Percentiles rank a stretch among this genome's conserved stretches.
Conservation (phyloP, 2,113 vertebrate species). For the Ailurus styani region DNA sequence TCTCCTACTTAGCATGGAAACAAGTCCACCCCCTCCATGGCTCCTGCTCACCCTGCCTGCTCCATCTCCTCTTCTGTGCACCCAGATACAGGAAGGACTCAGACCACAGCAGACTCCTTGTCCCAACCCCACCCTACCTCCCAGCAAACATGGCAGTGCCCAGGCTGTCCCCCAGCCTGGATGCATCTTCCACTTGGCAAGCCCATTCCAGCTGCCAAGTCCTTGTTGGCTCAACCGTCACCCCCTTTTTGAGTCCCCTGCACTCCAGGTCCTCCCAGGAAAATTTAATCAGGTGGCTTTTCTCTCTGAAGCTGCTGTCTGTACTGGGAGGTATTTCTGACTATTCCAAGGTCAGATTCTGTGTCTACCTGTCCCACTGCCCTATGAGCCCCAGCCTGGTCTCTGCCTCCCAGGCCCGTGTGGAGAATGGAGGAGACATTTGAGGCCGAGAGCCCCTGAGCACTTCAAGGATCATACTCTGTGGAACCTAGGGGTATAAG, state of each 20-base stretch:
- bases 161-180: neutral
- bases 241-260: neutral
- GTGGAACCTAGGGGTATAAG: neutral
- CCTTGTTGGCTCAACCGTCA: neutral
- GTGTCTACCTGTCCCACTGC: neutral
- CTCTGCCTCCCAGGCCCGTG: neutral
- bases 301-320: neutral
- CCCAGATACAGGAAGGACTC: neutral
- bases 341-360: neutral
- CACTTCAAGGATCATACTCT: neutral
- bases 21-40: neutral
- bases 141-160: neutral
- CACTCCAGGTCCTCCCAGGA: neutral
- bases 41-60: neutral
- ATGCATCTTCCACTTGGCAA: neutral
- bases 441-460: neutral
- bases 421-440: neutral
- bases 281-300: neutral
- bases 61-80: neutral
- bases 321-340: neutral
- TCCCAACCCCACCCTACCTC: fast-evolving
- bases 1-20: neutral
- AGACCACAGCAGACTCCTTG: neutral
- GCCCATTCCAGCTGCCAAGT: neutral
- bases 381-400: neutral